These are phyloP conservation scores for Galago senegalensis DNA, from an alignment of 2,797 vertebrate species.

Conservation along the genomic window DNA sequence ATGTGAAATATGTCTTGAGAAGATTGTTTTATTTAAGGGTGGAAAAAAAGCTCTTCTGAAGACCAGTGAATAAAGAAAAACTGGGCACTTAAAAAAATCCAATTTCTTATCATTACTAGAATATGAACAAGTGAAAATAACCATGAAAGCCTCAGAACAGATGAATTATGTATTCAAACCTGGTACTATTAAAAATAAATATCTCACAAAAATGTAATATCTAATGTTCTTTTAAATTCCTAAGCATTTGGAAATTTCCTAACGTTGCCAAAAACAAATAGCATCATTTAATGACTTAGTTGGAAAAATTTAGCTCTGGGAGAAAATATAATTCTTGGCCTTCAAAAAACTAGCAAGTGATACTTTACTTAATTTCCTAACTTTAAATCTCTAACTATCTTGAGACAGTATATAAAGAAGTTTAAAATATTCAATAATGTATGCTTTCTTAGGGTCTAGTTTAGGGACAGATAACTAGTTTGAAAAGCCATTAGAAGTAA, in stretches of 20 bases:
- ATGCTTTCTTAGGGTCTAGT: not conserved
- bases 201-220: constrained; percentile 42
- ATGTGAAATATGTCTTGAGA: constrained; percentile 71
- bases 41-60: constrained; percentile 54
- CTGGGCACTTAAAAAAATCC: constrained; percentile 60
- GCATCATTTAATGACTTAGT: not conserved
- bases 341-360: not conserved
- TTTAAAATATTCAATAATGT: not conserved
- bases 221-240: constrained; percentile 55
- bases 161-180: constrained; percentile 60
- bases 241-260: constrained; percentile 41
- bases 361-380: not conserved
- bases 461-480: not conserved
- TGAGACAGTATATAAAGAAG: not conserved
- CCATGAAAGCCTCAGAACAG: constrained; percentile 35
- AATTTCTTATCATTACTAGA: constrained; percentile 69
- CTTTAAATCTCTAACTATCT: not conserved
- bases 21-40: constrained; percentile 69
- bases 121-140: constrained; percentile 72
- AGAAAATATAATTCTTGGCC: not conserved
- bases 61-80: constrained; percentile 69
- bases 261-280: constrained; percentile 38
- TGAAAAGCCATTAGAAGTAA: constrained; percentile 48
- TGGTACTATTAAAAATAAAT: constrained; percentile 74
- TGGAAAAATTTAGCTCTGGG: constrained; percentile 25